These are phyloP conservation scores for Chironomus riparius DNA, from an alignment of 2,888 invertebrate species.

Conservation along the genomic window DNA sequence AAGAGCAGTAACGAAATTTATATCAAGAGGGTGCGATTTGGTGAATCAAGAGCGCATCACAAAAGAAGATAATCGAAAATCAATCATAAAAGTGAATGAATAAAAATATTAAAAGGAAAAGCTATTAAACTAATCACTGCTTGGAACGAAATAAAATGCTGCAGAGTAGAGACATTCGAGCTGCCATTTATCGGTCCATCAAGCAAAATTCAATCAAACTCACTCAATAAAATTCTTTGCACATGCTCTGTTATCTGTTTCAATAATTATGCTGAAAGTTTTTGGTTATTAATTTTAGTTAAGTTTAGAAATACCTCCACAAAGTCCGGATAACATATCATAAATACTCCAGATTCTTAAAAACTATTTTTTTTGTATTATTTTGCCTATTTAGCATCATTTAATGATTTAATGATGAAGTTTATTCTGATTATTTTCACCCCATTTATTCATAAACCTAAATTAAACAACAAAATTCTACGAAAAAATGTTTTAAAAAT, in stretches of 20 bases:
- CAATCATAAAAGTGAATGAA: background rate
- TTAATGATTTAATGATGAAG: slow-evolving; percentile 22
- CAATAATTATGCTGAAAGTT: too few species aligned
- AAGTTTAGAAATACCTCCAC: too few species aligned
- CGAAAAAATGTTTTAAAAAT: too few species aligned
- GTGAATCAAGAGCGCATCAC: background rate
- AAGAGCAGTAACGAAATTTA: background rate
- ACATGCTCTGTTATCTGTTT: slow-evolving; percentile 18
- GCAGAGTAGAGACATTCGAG: background rate
- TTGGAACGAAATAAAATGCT: background rate
- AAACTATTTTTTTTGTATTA: background rate
- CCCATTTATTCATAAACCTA: background rate
- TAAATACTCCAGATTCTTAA: too few species aligned
- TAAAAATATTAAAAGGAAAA: background rate
- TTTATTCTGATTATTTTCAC: background rate
- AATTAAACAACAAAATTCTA: too few species aligned
- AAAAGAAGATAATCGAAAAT: background rate
- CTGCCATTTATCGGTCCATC: background rate
- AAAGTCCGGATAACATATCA: too few species aligned
- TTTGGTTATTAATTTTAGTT: too few species aligned
- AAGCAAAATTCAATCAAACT: background rate
- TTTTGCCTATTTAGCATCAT: background rate
- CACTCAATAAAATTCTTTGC: slow-evolving; percentile 4
- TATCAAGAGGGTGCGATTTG: background rate
- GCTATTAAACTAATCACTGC: background rate